Evolutionary conservation across 2,797 vertebrate species (phyloP).

Genomic region (Acipenser oxyrinchus): DNA sequence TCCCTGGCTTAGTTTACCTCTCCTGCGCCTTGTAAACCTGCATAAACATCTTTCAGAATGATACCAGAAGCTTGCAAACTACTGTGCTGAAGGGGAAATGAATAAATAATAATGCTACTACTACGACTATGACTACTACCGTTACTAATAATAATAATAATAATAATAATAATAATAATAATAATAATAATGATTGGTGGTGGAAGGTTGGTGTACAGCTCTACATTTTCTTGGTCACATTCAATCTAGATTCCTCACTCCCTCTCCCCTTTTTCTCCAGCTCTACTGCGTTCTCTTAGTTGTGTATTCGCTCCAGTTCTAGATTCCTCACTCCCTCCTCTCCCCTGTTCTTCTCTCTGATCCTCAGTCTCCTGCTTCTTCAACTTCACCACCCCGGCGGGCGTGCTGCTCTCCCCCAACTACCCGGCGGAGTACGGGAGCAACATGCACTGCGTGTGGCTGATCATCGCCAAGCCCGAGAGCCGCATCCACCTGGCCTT

Average conservation of each 20-base stretch:
- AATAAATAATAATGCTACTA: too few relatives aligned
- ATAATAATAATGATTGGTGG: too few relatives aligned
- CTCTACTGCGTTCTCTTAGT: not conserved
- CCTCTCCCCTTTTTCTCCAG: slow-evolving; percentile 2
- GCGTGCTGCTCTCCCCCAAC: slow-evolving; percentile 87
- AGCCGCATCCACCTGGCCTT: slow-evolving; percentile 95
- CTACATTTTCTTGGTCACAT: not conserved
- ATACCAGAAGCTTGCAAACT: not conserved
- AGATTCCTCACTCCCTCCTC: not conserved
- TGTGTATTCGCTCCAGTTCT: not conserved
- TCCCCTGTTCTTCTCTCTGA: not conserved
- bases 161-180: too few relatives aligned
- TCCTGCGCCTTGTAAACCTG: slow-evolving; percentile 4
- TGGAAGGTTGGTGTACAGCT: too few relatives aligned
- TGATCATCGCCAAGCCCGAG: slow-evolving; percentile 88
- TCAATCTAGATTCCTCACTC: not conserved
- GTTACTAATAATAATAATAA: too few relatives aligned
- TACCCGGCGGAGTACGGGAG: slow-evolving; percentile 96
- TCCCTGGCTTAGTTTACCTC: slow-evolving; percentile 1
- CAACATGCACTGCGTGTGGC: slow-evolving; percentile 97
- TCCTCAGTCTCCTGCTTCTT: slow-evolving; percentile 93
- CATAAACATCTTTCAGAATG: not conserved
- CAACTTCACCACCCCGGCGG: slow-evolving; percentile 94
- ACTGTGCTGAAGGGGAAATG: too few relatives aligned
- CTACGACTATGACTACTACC: too few relatives aligned